Conservation (phyloP, 2,888 invertebrate genomes). For the Vesta saturnalis region DNA sequence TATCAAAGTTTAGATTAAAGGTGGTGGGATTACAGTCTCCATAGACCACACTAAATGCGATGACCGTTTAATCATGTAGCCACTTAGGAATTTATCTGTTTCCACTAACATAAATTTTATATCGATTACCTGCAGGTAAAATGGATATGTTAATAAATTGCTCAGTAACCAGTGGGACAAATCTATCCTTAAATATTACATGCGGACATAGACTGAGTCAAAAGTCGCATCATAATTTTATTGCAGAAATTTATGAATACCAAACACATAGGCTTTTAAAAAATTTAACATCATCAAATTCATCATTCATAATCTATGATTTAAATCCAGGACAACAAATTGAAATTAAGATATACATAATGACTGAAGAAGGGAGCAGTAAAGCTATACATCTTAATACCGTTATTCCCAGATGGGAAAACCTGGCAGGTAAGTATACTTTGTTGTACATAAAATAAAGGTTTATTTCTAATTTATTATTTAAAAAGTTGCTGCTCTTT, state of each 20-base stretch:
- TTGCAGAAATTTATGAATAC: conserved; percentile 78
- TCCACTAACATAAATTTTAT: conserved; percentile 8
- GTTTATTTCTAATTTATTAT: conserved; percentile 26
- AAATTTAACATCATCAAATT: conserved; percentile 76
- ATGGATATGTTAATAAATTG: conserved; percentile 84
- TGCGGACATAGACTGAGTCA: conserved; percentile 81
- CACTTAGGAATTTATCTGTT: no score
- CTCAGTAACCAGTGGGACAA: conserved; percentile 79
- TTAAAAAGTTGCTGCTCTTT: conserved; percentile 50
- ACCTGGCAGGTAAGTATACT: conserved; percentile 17
- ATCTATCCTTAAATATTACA: conserved; percentile 77
- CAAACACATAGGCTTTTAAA: conserved; percentile 70
- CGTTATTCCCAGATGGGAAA: conserved; percentile 15
- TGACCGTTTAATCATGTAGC: no score
- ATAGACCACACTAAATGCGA: no score
- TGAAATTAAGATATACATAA: conserved; percentile 81
- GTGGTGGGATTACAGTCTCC: no score
- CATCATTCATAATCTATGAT: conserved; percentile 79
- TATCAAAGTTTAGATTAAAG: no score
- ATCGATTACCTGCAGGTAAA: conserved; percentile 10
- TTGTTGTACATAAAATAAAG: conserved; percentile 7
- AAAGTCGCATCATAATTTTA: conserved; percentile 77
- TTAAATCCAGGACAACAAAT: conserved; percentile 81
- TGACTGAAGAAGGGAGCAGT: conserved; percentile 84
- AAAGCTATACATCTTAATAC: conserved; percentile 59